Conservation (phyloP, 2,888 invertebrate species). For the Pantelozetes paolii region DNA sequence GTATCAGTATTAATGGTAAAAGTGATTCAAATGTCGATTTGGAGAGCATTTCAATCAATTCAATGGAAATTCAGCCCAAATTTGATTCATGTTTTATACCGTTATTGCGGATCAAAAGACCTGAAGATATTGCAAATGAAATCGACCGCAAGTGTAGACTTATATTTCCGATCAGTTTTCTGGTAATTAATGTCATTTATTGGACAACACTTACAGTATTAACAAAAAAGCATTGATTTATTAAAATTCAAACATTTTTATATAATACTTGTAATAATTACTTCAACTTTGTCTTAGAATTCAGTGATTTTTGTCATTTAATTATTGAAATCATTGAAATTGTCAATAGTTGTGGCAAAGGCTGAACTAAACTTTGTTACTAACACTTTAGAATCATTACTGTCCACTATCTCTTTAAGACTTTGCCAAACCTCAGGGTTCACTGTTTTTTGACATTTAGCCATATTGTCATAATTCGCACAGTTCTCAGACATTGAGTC, state of each 20-base stretch:
- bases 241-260: too few species aligned
- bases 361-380: too few species aligned
- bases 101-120: background rate
- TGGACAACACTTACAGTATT: slow-evolving; percentile 42
- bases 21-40: too few species aligned
- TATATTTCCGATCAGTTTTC: slow-evolving; percentile 45
- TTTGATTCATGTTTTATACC: background rate
- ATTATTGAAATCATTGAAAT: too few species aligned
- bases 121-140: slow-evolving; percentile 46
- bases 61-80: too few species aligned
- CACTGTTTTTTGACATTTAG: background rate
- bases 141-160: slow-evolving; percentile 46
- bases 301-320: too few species aligned
- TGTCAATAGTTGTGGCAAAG: too few species aligned
- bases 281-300: too few species aligned
- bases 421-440: background rate
- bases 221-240: too few species aligned
- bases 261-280: too few species aligned
- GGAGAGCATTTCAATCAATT: background rate
- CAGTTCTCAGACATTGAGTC: background rate
- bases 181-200: slow-evolving; percentile 46
- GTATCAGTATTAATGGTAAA: too few species aligned
- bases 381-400: too few species aligned
- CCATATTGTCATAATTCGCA: background rate
- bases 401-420: background rate